Evolutionary conservation across 92 coral and sea anemone genomes (phyloP), one percentile per base, ranked within the genome.

Genomic region (Phenganax marumi): DNA sequence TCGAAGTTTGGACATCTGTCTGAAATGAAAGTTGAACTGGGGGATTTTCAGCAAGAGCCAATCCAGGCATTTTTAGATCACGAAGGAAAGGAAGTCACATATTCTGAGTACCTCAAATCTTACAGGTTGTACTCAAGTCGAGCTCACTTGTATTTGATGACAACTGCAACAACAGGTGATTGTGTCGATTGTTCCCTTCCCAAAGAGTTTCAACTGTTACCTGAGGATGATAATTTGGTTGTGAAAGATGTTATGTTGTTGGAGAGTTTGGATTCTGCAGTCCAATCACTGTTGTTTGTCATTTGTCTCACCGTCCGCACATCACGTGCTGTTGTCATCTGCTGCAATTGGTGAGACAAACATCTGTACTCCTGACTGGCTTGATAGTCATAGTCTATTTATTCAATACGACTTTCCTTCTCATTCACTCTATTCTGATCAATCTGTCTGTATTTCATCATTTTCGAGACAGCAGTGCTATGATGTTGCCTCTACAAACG

Each of bases 391-490:
- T 49, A 62, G 48, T 46, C 52, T 80, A 62, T 50, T 23, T n/a
- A 52, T 80, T 3, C 76, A 74, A 25, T 80, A 80, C 47, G 84
- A 80, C 18, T 43, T 65, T 60, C 48, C 63, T 60, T 72, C 33
- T 18, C 64, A 80, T 13, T 65, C 63, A n/a, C 60, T 52, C 60
- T 52, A 81, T 63, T 69, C 85, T 24, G 68, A 68, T 9, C 51
- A 81, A 50, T 64, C 14, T 49, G 62, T 68, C 33, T 66, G 65
- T 16, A 69, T 81, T 46, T 81, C 76, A 47, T 81, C 85, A 17
- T 81, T 81, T 54, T 69, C 77, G 52, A 64, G 85, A 63, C 73
- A 68, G 46, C 70, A 60, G 58, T 81, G 77, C 53, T 52, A 66
- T 62, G 85, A 81, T 16, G 73, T 81, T 48, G 52, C 73, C 49